Base-by-base conservation (phyloP, 2,113 vertebrate genomes). In the Oncorhynchus keta region DNA sequence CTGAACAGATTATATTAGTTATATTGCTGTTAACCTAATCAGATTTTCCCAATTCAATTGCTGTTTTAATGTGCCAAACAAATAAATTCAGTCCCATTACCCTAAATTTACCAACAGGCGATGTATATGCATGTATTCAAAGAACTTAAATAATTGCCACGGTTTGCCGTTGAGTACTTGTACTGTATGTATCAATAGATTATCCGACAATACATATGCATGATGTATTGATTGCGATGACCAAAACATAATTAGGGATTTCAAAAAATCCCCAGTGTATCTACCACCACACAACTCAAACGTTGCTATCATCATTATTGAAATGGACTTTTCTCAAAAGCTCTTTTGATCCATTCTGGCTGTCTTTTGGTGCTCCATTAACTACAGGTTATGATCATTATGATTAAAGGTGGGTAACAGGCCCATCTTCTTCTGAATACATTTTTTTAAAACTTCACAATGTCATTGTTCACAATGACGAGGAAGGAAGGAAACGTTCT, bases 351-450 rank as follows among this genome's bases (percentile, higher is more conserved):
- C 81, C 80, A 80, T 89, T 92, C 89, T 81, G 83, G 78, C 77
- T 1, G 35, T 71, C 75, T 80, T 90, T 92, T 90, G 91, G 86
- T 87, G 83, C 74, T 84, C 86, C 81, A 90, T 92, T 90, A 90
- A 86, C 85, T 79, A 77, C 68, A 77, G 85, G 86, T 88, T 86
- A 81, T 80, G 85, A 85, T 88, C 83, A 86, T 88, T 85, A 84
- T 39, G 77, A 90, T 88, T 79, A 92, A 92, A 91, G 83, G 76
- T 80, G 81, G 85, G 75, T 84, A 85, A 88, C 85, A 84, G 74
- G 84, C 55, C 76, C 16, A 39, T 84, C 79, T 79, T 84, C 77
- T 66, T 69, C 83, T 75, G 86, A 84, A 4, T 5, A 61, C 0
- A n/a, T 45, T 11, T 11, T 11, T 45, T 12, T 3, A 0, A 1